These are phyloP conservation scores for Chelon labrosus DNA, from an alignment of 2,797 vertebrate genomes.

Conservation along the genomic window DNA sequence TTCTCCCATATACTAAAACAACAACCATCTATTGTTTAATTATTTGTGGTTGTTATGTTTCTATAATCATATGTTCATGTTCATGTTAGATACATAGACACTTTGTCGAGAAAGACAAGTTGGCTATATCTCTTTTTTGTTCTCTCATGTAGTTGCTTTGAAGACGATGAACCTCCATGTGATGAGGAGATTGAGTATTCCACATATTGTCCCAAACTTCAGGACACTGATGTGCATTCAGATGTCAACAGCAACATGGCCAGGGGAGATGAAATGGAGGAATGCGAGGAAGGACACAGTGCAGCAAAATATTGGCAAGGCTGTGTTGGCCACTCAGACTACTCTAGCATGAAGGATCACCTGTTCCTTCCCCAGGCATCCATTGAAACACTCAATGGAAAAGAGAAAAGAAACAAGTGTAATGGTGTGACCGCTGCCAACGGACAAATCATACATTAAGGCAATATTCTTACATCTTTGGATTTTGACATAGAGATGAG, in stretches of 20 bases:
- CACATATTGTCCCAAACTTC: conserved; percentile 70
- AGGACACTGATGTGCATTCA: conserved; percentile 74
- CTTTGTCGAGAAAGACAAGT: background rate
- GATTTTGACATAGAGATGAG: background rate
- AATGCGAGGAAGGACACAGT: conserved; percentile 10
- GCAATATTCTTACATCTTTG: conserved; percentile 1
- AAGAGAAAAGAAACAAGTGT: conserved; percentile 37
- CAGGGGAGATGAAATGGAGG: conserved; percentile 58
- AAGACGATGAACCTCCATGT: conserved; percentile 92
- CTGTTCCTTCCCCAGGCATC: conserved; percentile 51
- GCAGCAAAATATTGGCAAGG: conserved; percentile 9
- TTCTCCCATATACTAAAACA: too few relatives aligned
- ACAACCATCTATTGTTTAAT: too few relatives aligned
- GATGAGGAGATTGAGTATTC: conserved; percentile 90
- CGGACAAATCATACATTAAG: conserved; percentile 49
- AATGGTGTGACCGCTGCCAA: conserved; percentile 26
- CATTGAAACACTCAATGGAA: conserved; percentile 34
- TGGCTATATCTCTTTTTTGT: background rate
- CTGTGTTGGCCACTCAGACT: conserved; percentile 2
- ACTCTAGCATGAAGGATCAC: conserved; percentile 32
- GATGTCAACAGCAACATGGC: conserved; percentile 70
- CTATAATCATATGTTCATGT: too few relatives aligned
- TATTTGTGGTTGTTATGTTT: too few relatives aligned
- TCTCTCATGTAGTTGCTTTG: conserved; percentile 69
- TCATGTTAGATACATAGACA: too few relatives aligned